These are phyloP conservation scores for Scolanthus callimorphus DNA, from an alignment of 92 coral and sea anemone species.

Conservation along the genomic window DNA sequence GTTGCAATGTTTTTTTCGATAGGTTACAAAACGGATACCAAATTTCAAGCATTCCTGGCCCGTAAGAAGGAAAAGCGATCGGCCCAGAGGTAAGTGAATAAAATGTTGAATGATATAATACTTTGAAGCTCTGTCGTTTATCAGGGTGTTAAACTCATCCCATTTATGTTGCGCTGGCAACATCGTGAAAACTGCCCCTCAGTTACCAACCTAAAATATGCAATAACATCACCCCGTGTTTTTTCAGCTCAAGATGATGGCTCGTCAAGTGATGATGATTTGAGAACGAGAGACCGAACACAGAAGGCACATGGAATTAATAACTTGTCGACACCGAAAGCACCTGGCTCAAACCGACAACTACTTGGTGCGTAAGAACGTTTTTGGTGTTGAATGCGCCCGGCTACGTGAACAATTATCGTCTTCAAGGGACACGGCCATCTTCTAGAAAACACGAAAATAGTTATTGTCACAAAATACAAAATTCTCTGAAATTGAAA, in stretches of 20 bases:
- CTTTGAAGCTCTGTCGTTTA: background rate
- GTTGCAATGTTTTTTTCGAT: too few relatives aligned
- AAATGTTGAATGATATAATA: background rate
- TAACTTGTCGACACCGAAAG: background rate
- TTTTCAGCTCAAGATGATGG: constrained; percentile 35
- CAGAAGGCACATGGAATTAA: background rate
- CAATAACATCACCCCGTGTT: too few relatives aligned
- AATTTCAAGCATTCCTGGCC: constrained; percentile 79
- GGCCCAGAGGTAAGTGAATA: constrained; percentile 29
- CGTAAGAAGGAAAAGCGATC: constrained; percentile 37
- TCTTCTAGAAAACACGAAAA: too few relatives aligned
- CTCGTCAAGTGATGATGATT: constrained; percentile 62
- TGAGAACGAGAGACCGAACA: constrained; percentile 29
- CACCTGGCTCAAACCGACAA: constrained; percentile 56
- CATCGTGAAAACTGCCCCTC: too few relatives aligned
- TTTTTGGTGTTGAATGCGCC: too few relatives aligned
- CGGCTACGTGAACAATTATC: too few relatives aligned
- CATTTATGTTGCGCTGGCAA: too few relatives aligned
- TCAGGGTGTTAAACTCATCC: background rate
- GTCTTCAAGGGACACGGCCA: too few relatives aligned
- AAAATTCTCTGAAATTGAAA: too few relatives aligned
- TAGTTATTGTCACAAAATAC: too few relatives aligned
- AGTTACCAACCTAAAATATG: too few relatives aligned
- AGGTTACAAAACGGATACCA: constrained; percentile 58
- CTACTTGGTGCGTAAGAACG: constrained; percentile 41